Conservation (phyloP, 2,113 vertebrate species). For the Catharus bicknelli region DNA sequence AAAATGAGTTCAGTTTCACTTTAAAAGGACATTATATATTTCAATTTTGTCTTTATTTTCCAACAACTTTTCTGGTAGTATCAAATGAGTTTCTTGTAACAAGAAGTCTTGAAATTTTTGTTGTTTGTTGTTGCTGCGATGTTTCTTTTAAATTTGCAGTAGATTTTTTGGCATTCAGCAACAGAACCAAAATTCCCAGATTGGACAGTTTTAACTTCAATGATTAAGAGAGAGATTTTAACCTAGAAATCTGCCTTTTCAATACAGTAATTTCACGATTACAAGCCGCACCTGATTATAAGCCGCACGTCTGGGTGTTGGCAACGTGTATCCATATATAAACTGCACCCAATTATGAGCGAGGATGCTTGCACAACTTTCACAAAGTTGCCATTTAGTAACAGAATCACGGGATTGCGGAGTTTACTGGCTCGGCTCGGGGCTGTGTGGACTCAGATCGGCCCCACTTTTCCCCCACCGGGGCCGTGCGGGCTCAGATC, state of each 20-base stretch:
- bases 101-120: neutral
- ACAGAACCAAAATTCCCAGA: neutral
- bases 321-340: too few species aligned
- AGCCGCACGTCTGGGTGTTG: too few species aligned
- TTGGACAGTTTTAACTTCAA: neutral
- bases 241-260: neutral
- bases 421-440: too few species aligned
- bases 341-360: too few species aligned
- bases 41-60: conserved; percentile 4
- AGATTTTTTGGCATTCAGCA: neutral
- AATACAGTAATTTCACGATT: neutral
- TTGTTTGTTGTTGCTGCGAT: neutral
- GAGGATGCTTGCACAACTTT: too few species aligned
- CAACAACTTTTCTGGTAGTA: neutral
- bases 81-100: neutral
- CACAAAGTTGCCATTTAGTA: too few species aligned
- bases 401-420: too few species aligned
- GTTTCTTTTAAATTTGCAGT: neutral
- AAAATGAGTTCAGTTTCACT: neutral
- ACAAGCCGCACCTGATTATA: too few species aligned
- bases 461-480: too few species aligned
- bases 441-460: too few species aligned
- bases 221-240: neutral
- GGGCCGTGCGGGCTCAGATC: too few species aligned
- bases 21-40: conserved; percentile 8